A percentile compares a stretch with the other conserved stretches of the same genome.
phyloP scores from a whole-genome alignment of 2,113 vertebrate genomes.

The Semicossyphus pulcher region DNA sequence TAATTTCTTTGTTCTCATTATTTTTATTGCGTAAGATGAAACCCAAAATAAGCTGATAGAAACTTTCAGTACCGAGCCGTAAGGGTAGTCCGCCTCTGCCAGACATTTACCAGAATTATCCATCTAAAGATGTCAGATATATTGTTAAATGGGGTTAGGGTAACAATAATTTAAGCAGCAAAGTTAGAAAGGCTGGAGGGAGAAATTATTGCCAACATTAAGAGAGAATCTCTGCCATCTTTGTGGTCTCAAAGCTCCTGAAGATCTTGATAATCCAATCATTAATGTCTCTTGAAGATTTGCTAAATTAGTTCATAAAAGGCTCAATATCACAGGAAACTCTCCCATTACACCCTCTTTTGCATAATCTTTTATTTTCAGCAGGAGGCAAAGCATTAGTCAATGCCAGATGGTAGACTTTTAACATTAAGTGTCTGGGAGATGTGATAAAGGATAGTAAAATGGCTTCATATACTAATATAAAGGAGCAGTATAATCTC shows the following conservation, averaged over 20 bases:
- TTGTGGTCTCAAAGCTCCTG: not conserved
- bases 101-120: no score
- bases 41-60: not conserved
- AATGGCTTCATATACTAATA: not conserved
- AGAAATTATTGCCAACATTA: not conserved
- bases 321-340: not conserved
- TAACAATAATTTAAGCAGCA: not conserved
- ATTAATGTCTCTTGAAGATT: not conserved
- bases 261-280: not conserved
- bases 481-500: not conserved
- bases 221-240: not conserved
- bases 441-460: not conserved
- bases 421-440: not conserved
- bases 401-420: not conserved
- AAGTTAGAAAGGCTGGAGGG: no score
- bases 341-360: not conserved
- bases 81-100: not conserved
- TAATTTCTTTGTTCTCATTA: not conserved
- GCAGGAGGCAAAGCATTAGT: not conserved
- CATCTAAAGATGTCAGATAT: no score
- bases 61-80: not conserved
- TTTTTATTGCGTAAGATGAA: not conserved
- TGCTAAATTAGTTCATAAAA: not conserved
- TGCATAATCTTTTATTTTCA: not conserved
- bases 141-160: no score